Evolutionary conservation across 2,113 vertebrate species (phyloP), one percentile per base, ranked within the genome.

Genomic region (Thunnus maccoyii): DNA sequence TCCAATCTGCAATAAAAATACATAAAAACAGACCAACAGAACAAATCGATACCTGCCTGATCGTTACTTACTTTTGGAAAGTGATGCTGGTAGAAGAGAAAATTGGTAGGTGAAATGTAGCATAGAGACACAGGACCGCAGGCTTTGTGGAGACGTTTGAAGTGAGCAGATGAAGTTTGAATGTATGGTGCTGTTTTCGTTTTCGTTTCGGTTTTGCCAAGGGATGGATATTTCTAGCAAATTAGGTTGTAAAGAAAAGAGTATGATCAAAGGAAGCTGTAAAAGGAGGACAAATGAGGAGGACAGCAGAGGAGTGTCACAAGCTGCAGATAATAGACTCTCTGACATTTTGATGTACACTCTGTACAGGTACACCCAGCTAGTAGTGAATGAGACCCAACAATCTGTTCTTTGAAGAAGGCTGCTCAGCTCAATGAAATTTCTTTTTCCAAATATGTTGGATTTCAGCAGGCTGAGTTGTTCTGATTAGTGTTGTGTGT

Each of bases 321-420:
- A 3, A 9, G 11, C 50, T 30, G 50, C 60, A 64, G 9, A 51
- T 72, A 51, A 36, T 13, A 51, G 4, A 61, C 55, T 16, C 7
- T 32, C 11, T 56, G 56, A 8, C 44, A 58, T 72, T 72, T 32
- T 32, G 56, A 32, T 72, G 44, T 60, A 30, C 25, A 30, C 44
- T 32, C 9, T n/a, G 51, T n/a, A n/a, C 72, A 27, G 61, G 50
- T n/a, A 47, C 22, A 32, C 20, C 32, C 55, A 68, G 10, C 10
- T 18, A 22, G 3, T 18, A n/a, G 15, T 25, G 13, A 46, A n/a
- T 46, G 5, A 46, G 3, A 5, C 32, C 50, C 2, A 4, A 12
- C 20, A 62, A 12, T 41, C 36, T 32, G 48, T 4, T 20, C 60
- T 55, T 32, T 50, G 44, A 36, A 50, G 54, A n/a, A 50, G 18